phyloP scores from a whole-genome alignment of 2,797 vertebrate species.

The Enteromius treurensis region DNA sequence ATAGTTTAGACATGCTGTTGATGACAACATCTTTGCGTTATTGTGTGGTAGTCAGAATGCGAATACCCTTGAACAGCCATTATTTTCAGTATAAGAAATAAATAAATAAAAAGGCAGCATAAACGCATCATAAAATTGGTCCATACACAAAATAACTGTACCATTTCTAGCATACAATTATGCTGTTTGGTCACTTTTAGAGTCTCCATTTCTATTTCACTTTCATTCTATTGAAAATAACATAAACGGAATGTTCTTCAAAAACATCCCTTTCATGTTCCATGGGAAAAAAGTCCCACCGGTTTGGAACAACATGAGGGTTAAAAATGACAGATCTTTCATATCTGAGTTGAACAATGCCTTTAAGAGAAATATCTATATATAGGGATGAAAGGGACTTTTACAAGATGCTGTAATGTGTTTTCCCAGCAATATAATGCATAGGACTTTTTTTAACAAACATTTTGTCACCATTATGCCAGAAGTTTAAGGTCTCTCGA shows the following conservation, averaged over 20 bases:
- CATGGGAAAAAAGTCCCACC: not conserved
- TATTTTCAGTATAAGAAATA: conserved; percentile 13
- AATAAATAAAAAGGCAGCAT: not conserved
- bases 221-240: not conserved
- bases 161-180: not conserved
- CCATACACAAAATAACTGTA: not conserved
- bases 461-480: not conserved
- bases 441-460: not conserved
- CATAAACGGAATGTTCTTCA: not conserved
- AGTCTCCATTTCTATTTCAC: not conserved
- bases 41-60: not conserved
- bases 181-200: not conserved
- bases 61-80: not conserved
- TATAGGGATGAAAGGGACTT: not conserved
- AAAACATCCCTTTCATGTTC: not conserved
- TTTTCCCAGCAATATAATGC: not conserved
- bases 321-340: not conserved
- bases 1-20: not conserved
- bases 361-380: not conserved
- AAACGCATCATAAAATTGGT: not conserved
- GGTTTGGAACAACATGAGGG: not conserved
- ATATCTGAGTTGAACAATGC: not conserved
- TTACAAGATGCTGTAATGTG: not conserved
- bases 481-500: not conserved
- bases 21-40: not conserved